Evolutionary conservation across 2,888 invertebrate species (phyloP), one percentile per base, ranked within the genome.

Genomic region (Limulus polyphemus): DNA sequence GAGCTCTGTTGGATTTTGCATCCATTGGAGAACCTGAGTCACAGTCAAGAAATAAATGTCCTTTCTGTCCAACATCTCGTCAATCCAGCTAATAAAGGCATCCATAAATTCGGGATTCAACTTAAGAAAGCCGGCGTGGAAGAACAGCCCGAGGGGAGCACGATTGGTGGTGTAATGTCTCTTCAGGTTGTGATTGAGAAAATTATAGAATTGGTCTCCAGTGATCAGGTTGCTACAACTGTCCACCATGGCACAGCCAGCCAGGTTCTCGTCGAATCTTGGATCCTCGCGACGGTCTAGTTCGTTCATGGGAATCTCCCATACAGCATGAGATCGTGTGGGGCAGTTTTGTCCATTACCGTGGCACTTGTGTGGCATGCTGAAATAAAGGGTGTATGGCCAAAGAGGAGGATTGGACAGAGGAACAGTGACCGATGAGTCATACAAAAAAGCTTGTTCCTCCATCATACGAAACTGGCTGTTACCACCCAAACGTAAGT

Each of bases 301-400:
- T 76, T 93, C 93, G 75, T 93, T 93, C 90, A 93, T 90, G 59
- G 92, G 92, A 85, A 93, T 92, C 79, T 93, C 93, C 93, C 93
- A 93, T 54, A 93, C 90, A 47, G 92, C 91, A 73, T 93, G 92
- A 72, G 88, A 88, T 59, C 76, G 70, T 47, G 75, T 74, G 32
- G 93, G 93, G 73, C 93, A 93, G 76, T 92, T 92, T 75, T 90
- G 90, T 14, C 90, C 90, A 75, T 93, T 93, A 11, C 71, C 71
- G 62, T 70, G 70, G 49, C 70, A 70, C 60, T 89, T 91, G 80
- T 94, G 93, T 0, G 93, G 91, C 89, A 94, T 91, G 67, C 91
- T 84, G 85, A 91, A 94, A 81, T 95, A 94, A 46, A 97, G 80
- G 3, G 95, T 95, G 80, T 95, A 97, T 0, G 97, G 97, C 95